These are phyloP conservation scores for Tachina lurida DNA, from an alignment of 2,888 invertebrate genomes.

Conservation along the genomic window DNA sequence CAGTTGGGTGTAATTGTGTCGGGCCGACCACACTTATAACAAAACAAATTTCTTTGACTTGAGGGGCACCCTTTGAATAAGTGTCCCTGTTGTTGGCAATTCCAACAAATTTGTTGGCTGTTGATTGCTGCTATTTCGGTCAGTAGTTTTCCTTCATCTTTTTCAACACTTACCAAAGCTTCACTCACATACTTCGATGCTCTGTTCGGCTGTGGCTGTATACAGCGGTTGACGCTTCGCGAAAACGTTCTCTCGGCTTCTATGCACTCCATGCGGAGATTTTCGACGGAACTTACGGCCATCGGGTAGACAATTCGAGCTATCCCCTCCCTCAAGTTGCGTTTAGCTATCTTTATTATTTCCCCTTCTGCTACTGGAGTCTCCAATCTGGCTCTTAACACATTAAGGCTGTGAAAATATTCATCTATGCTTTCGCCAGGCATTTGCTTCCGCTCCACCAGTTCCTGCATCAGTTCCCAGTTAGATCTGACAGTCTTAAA, in stretches of 20 bases:
- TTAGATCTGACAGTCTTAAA: not conserved
- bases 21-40: no score
- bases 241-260: not conserved
- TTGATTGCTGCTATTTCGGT: no score
- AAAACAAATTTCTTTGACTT: no score
- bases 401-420: not conserved
- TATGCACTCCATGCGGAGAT: not conserved
- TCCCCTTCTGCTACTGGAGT: not conserved
- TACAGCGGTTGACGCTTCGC: not conserved
- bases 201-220: no score
- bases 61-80: no score
- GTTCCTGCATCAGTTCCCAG: slow-evolving; percentile 19
- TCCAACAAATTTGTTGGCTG: no score
- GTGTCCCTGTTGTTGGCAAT: no score
- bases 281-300: not conserved
- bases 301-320: not conserved
- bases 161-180: no score
- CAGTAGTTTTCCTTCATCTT: no score
- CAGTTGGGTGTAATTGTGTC: no score
- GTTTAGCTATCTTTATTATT: not conserved
- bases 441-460: slow-evolving; percentile 12
- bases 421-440: not conserved
- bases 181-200: no score
- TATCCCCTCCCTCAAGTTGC: not conserved
- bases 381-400: not conserved